Conservation (phyloP, 2,797 vertebrate species). For the Furcifer pardalis region DNA sequence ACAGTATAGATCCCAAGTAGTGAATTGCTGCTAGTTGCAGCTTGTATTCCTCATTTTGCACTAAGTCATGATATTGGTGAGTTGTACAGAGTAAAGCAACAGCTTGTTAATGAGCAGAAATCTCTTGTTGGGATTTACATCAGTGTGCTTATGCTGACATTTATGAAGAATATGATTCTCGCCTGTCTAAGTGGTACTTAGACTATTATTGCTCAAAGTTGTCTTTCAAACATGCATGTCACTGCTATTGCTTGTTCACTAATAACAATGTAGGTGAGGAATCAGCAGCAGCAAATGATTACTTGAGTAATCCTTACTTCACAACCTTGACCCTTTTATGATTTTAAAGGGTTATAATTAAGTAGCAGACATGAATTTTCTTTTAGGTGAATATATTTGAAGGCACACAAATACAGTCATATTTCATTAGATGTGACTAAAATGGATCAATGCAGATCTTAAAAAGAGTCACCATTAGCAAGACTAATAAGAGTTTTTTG, state of each 20-base stretch:
- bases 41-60: too few species aligned
- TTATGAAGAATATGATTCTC: too few species aligned
- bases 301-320: not conserved
- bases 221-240: too few species aligned
- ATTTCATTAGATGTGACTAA: not conserved
- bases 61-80: too few species aligned
- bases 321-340: not conserved
- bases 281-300: not conserved
- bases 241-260: not conserved
- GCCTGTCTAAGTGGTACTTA: too few species aligned
- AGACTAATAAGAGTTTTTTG: constrained; percentile 11
- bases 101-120: too few species aligned
- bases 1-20: too few species aligned
- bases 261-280: not conserved
- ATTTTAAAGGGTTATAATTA: not conserved
- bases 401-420: not conserved
- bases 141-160: too few species aligned
- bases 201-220: too few species aligned
- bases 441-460: not conserved
- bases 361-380: not conserved
- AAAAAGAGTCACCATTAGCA: not conserved
- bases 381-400: not conserved
- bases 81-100: too few species aligned
- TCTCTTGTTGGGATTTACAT: too few species aligned
- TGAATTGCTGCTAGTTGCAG: too few species aligned